A percentile compares a stretch with the other conserved stretches of the same genome.
These are phyloP conservation scores for Molorchus minor DNA, from an alignment of 2,888 invertebrate genomes.

Conservation along the genomic window DNA sequence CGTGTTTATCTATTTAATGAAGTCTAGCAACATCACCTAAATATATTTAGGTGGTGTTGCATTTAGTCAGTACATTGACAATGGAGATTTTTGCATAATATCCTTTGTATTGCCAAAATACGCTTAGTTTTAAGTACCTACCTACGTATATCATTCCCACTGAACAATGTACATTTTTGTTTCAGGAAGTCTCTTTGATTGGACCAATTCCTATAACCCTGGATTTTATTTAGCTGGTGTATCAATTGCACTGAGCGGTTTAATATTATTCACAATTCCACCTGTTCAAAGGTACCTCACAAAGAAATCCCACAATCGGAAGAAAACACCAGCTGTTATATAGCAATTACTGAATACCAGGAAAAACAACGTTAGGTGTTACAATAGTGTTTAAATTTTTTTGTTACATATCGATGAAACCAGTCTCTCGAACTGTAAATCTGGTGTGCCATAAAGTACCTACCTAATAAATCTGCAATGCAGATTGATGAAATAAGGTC, in stretches of 20 bases:
- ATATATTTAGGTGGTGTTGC: no score
- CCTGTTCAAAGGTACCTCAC: constrained; percentile 68
- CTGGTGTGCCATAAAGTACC: constrained; percentile 20
- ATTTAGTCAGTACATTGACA: no score
- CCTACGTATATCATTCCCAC: no score
- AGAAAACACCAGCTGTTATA: constrained; percentile 42
- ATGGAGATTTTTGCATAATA: no score
- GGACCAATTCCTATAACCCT: constrained; percentile 79
- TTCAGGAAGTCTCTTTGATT: constrained; percentile 85
- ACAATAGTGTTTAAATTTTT: constrained; percentile 26
- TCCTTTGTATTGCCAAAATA: no score
- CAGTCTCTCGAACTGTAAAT: constrained; percentile 17
- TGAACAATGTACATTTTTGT: no score
- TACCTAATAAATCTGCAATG: constrained; percentile 32
- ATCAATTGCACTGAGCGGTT: constrained; percentile 85
- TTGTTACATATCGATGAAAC: constrained; percentile 25
- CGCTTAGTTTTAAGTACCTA: no score
- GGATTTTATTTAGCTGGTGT: constrained; percentile 90
- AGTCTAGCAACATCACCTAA: no score
- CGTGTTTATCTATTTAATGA: no score
- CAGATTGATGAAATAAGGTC: constrained; percentile 27
- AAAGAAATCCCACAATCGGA: constrained; percentile 45
- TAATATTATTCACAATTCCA: constrained; percentile 88
- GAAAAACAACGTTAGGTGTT: constrained; percentile 20
- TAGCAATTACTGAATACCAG: constrained; percentile 51